phyloP scores from a whole-genome alignment of 2,888 invertebrate genomes.

The Disparrhopalites patrizii region DNA sequence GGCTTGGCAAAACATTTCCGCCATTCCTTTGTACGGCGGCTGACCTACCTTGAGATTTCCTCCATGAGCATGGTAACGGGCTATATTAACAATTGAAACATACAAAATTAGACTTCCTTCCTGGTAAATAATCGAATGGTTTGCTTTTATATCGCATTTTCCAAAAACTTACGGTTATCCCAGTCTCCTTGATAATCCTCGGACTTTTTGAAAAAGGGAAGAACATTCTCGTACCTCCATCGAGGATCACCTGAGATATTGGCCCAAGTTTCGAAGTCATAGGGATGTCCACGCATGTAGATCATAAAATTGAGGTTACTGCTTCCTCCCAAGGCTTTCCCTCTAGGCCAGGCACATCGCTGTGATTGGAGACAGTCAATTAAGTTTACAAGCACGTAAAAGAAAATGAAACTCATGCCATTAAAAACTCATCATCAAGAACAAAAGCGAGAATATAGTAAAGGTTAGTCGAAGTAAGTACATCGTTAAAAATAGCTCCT shows the following conservation, averaged over 20 bases:
- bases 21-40: constrained; percentile 38
- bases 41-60: constrained; percentile 40
- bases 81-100: constrained; percentile 17
- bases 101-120: background rate
- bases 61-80: constrained; percentile 40
- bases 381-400: background rate
- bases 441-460: too few relatives aligned
- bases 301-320: constrained; percentile 39
- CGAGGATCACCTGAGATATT: constrained; percentile 39
- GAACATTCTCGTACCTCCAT: constrained; percentile 36
- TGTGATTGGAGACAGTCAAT: constrained; percentile 49
- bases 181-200: constrained; percentile 43
- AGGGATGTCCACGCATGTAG: constrained; percentile 42
- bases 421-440: background rate
- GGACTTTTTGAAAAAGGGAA: constrained; percentile 41
- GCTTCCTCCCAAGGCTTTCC: constrained; percentile 68
- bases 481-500: too few relatives aligned
- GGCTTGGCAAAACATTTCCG: constrained; percentile 37
- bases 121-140: background rate
- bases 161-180: constrained; percentile 34
- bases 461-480: background rate
- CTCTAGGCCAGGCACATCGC: constrained; percentile 66
- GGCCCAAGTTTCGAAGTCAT: constrained; percentile 41
- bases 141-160: constrained; percentile 1
- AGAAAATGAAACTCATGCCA: background rate